These are phyloP conservation scores for Atrina japonica DNA, from an alignment of 2,888 invertebrate genomes.

Conservation along the genomic window DNA sequence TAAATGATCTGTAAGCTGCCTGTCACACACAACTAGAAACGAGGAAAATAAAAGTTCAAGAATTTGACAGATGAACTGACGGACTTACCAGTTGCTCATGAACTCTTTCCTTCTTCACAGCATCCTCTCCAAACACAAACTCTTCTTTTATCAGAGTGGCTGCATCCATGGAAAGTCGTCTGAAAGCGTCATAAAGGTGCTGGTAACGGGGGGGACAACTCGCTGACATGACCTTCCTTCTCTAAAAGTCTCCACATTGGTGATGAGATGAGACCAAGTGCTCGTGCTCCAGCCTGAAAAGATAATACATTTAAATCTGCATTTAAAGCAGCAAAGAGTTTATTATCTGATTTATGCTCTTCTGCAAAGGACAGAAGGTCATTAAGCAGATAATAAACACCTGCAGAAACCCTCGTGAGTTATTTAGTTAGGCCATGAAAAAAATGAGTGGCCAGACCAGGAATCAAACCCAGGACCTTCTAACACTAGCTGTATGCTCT, in stretches of 20 bases:
- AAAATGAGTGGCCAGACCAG: no score
- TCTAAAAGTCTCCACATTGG: conserved; percentile 9
- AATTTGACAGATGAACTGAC: background rate
- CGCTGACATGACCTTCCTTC: conserved; percentile 1
- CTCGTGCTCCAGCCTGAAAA: conserved; percentile 1
- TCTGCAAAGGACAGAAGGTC: conserved; percentile 3
- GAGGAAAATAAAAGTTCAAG: conserved; percentile 8
- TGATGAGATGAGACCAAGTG: background rate
- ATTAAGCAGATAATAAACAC: background rate
- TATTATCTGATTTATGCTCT: conserved; percentile 12
- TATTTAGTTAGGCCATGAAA: no score
- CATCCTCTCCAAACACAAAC: conserved; percentile 4
- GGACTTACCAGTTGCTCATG: conserved; percentile 8
- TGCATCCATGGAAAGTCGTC: background rate
- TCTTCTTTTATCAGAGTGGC: background rate
- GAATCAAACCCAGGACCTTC: no score
- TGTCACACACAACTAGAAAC: conserved; percentile 3
- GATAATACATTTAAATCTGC: background rate
- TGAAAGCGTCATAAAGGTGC: conserved; percentile 2
- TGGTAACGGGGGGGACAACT: conserved; percentile 17
- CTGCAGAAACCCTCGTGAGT: no score
- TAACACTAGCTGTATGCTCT: no score
- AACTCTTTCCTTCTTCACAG: background rate
- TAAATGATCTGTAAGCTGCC: background rate
- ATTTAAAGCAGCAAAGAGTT: conserved; percentile 1